These are phyloP conservation scores for Dreissena rostriformis DNA, from an alignment of 1,140 invertebrate genomes.

Conservation along the genomic window DNA sequence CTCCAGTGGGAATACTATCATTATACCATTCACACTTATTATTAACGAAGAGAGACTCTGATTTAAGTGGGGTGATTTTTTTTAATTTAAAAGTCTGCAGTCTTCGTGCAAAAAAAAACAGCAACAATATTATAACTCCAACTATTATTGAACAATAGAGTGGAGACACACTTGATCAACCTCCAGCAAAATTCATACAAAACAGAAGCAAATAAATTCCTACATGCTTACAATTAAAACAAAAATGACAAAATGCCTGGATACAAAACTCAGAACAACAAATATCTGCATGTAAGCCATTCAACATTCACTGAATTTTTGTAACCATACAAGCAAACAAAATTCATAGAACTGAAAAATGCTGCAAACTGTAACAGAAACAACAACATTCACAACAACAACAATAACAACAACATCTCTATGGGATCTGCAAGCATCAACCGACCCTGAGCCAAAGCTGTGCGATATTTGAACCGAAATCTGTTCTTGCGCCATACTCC, in stretches of 20 bases:
- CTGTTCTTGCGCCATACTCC: constrained; percentile 75
- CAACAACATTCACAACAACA: no score
- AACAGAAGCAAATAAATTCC: no score
- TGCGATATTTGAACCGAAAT: constrained; percentile 74
- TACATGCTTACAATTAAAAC: no score
- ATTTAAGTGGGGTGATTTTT: background rate
- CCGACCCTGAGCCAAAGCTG: constrained; percentile 42
- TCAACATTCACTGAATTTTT: no score
- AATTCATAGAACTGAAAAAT: no score
- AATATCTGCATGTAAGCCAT: no score
- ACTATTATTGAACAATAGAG: background rate
- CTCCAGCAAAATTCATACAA: background rate
- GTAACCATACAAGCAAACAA: no score
- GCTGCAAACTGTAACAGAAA: no score
- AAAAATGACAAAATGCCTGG: no score
- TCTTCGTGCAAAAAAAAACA: background rate
- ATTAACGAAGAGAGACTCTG: no score
- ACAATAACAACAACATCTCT: no score
- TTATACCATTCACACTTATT: background rate
- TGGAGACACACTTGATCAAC: background rate
- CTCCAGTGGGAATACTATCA: background rate
- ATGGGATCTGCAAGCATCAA: background rate
- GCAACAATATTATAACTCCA: background rate
- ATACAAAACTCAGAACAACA: no score
- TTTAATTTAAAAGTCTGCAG: background rate